Base-by-base conservation (phyloP, 2,888 invertebrate species). In the Protula sp. region DNA sequence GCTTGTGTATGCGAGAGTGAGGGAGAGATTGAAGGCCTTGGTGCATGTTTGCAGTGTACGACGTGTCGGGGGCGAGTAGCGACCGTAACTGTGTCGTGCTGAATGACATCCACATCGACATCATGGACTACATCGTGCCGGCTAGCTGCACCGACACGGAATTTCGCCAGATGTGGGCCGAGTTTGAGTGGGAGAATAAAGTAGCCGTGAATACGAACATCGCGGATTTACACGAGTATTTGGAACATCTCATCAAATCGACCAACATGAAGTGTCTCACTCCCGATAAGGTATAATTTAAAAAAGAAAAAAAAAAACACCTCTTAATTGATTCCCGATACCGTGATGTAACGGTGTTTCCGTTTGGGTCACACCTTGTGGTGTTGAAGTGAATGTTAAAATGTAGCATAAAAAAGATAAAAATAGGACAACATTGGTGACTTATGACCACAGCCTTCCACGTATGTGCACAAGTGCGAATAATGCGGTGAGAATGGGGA, bases 121-220 rank as follows among this genome's bases (percentile, higher is more conserved):
- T 99, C 72, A 95, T 99, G 92, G 99, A 99, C 84, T 97, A 75
- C 80, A 84, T 75, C 67, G 81, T 76, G 62, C 97, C 97, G 26
- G 94, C 94, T 22, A 83, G 86, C 47, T 98, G 98, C 82, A 91
- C 89, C 57, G 99, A 99, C 81, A 88, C 89, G 0, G 98, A 99
- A 84, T 99, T 99, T 86, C 84, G 99, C 3, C 90, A 92, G 83
- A 99, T 99, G 99, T 99, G 99, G 99, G 94, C 95, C 2, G 98
- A 98, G 85, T 99, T 99, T 84, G 99, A 99, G 83, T 99, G 99
- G 99, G 99, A 99, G 85, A 99, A 99, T 83, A 99, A 99, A 87
- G 87, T 92, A 48, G 89, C 94, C 0, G 95, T 98, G 1, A 93
- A 93, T 80, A 99, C 99, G 2, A 80, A 81, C 62, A 87, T 99